Conservation (phyloP, 2,113 vertebrate species). For the Cebidichthys violaceus region DNA sequence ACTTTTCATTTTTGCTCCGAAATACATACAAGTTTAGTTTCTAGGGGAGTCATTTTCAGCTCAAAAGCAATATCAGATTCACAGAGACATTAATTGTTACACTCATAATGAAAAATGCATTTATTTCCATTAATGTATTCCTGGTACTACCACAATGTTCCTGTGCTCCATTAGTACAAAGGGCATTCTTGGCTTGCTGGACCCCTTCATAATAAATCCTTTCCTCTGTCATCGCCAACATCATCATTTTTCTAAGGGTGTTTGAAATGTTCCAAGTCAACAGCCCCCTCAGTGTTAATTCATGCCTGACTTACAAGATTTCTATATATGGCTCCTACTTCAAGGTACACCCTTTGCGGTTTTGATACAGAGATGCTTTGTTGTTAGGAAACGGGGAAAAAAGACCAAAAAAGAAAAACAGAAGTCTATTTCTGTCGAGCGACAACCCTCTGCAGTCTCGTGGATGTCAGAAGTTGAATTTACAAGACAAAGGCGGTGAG, state of each 20-base stretch:
- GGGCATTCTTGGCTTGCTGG: conserved; percentile 31
- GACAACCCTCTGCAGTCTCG: conserved; percentile 80
- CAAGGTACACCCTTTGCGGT: conserved; percentile 77
- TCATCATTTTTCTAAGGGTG: conserved; percentile 60
- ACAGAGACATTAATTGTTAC: conserved; percentile 65
- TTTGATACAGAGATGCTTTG: conserved; percentile 79
- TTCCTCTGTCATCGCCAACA: conserved; percentile 53
- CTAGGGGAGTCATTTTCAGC: conserved; percentile 67
- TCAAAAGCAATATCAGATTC: conserved; percentile 57
- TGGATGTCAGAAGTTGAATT: conserved; percentile 81
- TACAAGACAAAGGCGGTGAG: conserved; percentile 79
- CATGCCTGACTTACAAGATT: conserved; percentile 75
- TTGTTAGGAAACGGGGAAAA: conserved; percentile 66
- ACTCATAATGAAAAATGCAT: conserved; percentile 63
- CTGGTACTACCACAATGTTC: conserved; percentile 53
- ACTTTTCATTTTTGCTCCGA: conserved; percentile 78
- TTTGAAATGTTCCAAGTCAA: conserved; percentile 70
- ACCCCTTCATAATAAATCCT: conserved; percentile 49
- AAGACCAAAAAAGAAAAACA: conserved; percentile 71
- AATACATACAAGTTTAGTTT: conserved; percentile 71
- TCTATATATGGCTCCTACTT: conserved; percentile 80
- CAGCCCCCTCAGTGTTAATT: conserved; percentile 62
- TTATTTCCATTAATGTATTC: conserved; percentile 69
- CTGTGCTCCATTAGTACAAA: conserved; percentile 38
- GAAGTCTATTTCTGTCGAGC: conserved; percentile 80